Conservation (phyloP, 2,797 vertebrate genomes). For the Aulostomus chinensis region DNA sequence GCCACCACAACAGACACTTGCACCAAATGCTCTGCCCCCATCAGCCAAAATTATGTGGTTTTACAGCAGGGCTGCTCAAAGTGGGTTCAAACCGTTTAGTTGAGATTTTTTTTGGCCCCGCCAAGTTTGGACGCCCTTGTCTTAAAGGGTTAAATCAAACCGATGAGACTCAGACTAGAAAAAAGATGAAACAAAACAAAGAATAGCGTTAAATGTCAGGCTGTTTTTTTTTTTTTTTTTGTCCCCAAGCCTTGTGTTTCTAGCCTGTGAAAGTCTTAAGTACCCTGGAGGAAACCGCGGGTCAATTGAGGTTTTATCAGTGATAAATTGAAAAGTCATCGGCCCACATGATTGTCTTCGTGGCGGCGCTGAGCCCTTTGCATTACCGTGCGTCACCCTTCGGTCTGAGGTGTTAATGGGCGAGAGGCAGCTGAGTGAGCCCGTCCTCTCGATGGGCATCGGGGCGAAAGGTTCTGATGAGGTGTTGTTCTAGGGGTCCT, state of each 20-base stretch:
- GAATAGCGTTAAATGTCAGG: constrained; percentile 34
- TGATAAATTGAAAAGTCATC: constrained; percentile 11
- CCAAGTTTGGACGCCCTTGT: no score
- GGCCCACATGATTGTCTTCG: constrained; percentile 9
- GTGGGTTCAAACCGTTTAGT: no score
- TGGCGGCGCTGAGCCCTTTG: constrained; percentile 10
- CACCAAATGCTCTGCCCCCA: no score
- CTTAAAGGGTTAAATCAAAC: no score
- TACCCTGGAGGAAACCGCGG: constrained; percentile 10
- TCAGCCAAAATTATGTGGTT: no score
- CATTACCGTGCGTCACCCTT: constrained; percentile 20
- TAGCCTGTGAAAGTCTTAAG: not conserved
- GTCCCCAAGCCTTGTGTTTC: not conserved
- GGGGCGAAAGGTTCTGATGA: constrained; percentile 67
- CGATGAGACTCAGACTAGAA: no score
- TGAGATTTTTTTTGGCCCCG: no score
- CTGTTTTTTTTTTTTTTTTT: not conserved
- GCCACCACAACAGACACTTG: no score
- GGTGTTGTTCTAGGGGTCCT: constrained; percentile 43
- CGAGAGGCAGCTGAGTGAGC: constrained; percentile 23
- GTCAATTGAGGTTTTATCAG: constrained; percentile 21
- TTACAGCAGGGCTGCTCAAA: no score
- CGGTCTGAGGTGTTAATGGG: constrained; percentile 17
- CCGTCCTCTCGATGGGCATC: constrained; percentile 43
- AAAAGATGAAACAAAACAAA: no score